A percentile compares a stretch with the other conserved stretches of the same genome.
Evolutionary conservation across 2,797 vertebrate genomes (phyloP).

Genomic region (Squalus acanthias): DNA sequence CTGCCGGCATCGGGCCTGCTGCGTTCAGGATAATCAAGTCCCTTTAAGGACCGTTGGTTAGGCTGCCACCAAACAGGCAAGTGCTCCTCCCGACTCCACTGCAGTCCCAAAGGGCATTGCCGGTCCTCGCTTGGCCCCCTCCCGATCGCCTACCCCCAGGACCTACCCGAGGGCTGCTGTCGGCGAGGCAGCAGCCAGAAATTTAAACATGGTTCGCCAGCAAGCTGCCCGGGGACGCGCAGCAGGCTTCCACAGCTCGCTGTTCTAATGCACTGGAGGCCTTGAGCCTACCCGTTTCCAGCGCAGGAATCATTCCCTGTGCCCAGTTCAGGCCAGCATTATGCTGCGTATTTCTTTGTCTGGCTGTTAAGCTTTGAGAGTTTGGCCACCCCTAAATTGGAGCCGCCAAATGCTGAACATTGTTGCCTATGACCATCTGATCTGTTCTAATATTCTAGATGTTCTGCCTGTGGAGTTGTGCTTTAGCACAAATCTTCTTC

Average conservation of each 20-base stretch:
- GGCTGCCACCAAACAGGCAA: too few relatives aligned
- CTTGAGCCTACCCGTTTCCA: not conserved
- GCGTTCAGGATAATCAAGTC: too few relatives aligned
- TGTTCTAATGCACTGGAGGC: not conserved
- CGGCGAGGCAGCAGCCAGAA: too few relatives aligned
- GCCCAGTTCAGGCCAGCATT: not conserved
- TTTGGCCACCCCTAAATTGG: not conserved
- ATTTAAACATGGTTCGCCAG: not conserved
- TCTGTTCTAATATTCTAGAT: not conserved
- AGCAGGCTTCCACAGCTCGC: not conserved
- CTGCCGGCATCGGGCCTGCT: too few relatives aligned
- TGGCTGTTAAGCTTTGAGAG: not conserved
- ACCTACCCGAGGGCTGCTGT: too few relatives aligned
- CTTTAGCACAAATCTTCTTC: not conserved
- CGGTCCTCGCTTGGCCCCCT: too few relatives aligned
- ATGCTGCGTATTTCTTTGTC: not conserved
- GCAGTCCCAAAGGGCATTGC: too few relatives aligned
- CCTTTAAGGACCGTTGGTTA: too few relatives aligned
- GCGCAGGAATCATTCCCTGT: not conserved
- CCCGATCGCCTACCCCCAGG: too few relatives aligned
- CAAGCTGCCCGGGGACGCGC: not conserved
- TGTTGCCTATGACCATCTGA: not conserved
- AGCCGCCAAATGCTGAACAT: not conserved
- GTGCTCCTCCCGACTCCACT: too few relatives aligned
- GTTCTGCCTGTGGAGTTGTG: not conserved